phyloP scores from a whole-genome alignment of 2,797 vertebrate species.

The Garrulus glandarius region DNA sequence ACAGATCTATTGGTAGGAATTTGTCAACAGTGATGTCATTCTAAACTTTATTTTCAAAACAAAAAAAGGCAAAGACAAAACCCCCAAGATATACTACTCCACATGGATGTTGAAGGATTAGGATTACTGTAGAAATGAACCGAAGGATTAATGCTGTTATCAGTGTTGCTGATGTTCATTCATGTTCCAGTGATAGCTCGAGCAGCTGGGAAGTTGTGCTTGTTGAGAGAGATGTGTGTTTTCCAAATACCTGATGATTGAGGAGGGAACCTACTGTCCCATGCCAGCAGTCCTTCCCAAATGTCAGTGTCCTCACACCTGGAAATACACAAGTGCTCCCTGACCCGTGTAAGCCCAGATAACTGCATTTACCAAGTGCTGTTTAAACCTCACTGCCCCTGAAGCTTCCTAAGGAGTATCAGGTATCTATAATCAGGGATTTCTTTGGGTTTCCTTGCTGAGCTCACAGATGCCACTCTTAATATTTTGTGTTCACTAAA shows the following conservation, averaged over 20 bases:
- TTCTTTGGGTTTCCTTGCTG: neutral
- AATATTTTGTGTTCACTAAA: neutral
- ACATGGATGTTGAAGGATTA: neutral
- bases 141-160: neutral
- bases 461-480: neutral
- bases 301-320: neutral
- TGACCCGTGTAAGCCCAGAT: neutral
- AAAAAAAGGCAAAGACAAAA: neutral
- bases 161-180: neutral
- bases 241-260: neutral
- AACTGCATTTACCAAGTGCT: neutral
- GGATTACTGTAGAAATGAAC: neutral
- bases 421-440: neutral
- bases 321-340: neutral
- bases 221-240: neutral
- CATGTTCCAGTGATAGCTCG: neutral
- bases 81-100: accelerated
- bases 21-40: neutral
- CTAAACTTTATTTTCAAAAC: neutral
- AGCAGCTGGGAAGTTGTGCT: neutral
- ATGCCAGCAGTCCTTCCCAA: neutral
- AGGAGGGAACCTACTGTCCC: neutral
- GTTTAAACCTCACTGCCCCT: neutral
- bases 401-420: neutral
- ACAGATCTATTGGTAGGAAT: neutral